Percentiles rank a stretch among this genome's conserved stretches.
phyloP scores from a whole-genome alignment of 2,113 vertebrate species.

The Danio rerio region DNA sequence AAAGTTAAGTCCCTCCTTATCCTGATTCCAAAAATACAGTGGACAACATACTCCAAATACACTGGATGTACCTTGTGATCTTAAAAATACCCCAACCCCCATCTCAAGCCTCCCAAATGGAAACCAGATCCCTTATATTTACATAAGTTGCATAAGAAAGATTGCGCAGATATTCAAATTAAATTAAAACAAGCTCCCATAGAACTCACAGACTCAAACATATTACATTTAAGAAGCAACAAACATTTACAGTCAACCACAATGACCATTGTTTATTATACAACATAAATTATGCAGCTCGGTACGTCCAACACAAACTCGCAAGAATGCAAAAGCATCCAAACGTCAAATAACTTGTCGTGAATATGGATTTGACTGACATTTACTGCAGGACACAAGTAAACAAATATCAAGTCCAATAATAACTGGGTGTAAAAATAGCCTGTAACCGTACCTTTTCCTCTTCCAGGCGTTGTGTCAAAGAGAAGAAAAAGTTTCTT shows the following conservation, averaged over 20 bases:
- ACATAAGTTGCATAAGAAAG: not conserved
- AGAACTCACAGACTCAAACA: not conserved
- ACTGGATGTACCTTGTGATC: not conserved
- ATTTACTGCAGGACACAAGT: not conserved
- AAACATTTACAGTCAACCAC: not conserved
- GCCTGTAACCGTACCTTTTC: slow-evolving; percentile 64
- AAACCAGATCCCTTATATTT: not conserved
- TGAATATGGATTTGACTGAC: not conserved
- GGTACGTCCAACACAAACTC: not conserved
- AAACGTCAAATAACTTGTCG: not conserved
- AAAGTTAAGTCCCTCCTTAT: not conserved
- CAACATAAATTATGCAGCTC: not conserved
- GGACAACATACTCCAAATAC: not conserved
- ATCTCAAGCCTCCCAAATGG: not conserved
- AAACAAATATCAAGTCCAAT: not conserved
- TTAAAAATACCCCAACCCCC: slow-evolving; percentile 22
- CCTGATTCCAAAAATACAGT: not conserved
- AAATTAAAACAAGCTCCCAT: too few relatives aligned
- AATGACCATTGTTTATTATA: not conserved
- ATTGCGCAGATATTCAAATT: too few relatives aligned
- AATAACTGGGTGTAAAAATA: slow-evolving; percentile 1
- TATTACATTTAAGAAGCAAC: not conserved
- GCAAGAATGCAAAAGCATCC: not conserved
- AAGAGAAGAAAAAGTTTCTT: slow-evolving; percentile 85
- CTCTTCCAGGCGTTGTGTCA: slow-evolving; percentile 52